Conservation (phyloP, 2,888 invertebrate genomes). For the Leptogaster cylindrica region DNA sequence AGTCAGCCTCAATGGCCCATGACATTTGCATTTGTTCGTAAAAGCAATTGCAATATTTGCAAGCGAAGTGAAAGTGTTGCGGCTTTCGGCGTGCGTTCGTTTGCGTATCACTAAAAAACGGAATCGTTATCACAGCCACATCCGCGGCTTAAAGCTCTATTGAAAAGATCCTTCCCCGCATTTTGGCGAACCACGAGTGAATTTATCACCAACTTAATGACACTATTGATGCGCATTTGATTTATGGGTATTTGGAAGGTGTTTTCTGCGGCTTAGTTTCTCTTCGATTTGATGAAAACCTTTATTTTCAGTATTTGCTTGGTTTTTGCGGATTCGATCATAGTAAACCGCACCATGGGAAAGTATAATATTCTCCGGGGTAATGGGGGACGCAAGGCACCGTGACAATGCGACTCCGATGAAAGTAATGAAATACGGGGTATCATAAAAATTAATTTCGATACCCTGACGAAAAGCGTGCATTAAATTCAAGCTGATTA, state of each 20-base stretch:
- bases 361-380: no score
- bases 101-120: background rate
- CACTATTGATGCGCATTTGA: conserved; percentile 21
- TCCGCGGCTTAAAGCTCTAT: background rate
- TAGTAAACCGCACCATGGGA: no score
- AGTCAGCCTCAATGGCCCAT: conserved; percentile 21
- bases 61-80: conserved; percentile 22
- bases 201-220: conserved; percentile 25
- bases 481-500: background rate
- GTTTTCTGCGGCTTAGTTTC: background rate
- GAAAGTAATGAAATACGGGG: background rate
- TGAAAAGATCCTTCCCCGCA: background rate
- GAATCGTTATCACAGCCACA: conserved; percentile 5
- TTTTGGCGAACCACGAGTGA: conserved; percentile 5
- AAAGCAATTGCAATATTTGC: conserved; percentile 15
- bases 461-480: background rate
- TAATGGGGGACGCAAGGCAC: background rate
- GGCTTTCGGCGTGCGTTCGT: background rate
- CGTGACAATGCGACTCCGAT: background rate
- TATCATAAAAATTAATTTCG: background rate
- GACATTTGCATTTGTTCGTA: conserved; percentile 30
- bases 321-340: background rate
- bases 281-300: background rate
- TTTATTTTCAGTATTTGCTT: background rate
- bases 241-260: conserved; percentile 1